Evolutionary conservation across 2,113 vertebrate genomes (phyloP).

Genomic region (Myocastor coypus): DNA sequence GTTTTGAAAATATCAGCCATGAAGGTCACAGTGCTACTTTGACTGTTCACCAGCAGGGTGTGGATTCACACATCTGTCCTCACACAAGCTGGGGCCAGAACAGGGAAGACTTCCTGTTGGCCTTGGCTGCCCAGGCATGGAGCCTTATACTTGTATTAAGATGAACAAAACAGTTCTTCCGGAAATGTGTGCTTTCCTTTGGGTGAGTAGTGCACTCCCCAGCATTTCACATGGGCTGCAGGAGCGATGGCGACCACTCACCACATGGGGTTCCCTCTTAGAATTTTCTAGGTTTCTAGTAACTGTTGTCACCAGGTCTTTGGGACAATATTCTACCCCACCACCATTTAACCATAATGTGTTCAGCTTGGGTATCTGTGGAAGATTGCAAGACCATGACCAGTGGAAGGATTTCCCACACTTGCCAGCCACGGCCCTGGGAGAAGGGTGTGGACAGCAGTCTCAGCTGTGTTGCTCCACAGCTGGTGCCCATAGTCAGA

Average conservation of each 20-base stretch:
- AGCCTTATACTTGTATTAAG: not conserved
- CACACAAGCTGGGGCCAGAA: not conserved
- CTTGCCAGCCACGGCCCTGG: not conserved
- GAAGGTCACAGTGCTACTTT: not conserved
- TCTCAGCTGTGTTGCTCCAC: not conserved
- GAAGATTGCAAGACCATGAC: not conserved
- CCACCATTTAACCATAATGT: not conserved
- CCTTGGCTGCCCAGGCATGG: not conserved
- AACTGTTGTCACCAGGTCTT: not conserved
- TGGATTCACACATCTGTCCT: not conserved
- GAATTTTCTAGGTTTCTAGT: not conserved
- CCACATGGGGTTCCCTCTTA: not conserved
- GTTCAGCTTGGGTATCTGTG: not conserved
- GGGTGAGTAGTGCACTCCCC: not conserved
- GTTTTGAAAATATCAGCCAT: not conserved
- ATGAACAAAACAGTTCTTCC: not conserved
- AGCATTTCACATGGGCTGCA: not conserved
- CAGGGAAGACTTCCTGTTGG: not conserved
- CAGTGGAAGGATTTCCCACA: not conserved
- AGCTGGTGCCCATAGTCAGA: not conserved
- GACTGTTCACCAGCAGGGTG: not conserved
- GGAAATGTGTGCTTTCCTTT: not conserved
- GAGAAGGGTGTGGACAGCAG: not conserved
- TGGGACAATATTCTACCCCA: not conserved
- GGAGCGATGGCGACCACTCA: not conserved